Evolutionary conservation across 2,113 vertebrate genomes (phyloP), one percentile per base, ranked within the genome.

Genomic region (Otus sunia): DNA sequence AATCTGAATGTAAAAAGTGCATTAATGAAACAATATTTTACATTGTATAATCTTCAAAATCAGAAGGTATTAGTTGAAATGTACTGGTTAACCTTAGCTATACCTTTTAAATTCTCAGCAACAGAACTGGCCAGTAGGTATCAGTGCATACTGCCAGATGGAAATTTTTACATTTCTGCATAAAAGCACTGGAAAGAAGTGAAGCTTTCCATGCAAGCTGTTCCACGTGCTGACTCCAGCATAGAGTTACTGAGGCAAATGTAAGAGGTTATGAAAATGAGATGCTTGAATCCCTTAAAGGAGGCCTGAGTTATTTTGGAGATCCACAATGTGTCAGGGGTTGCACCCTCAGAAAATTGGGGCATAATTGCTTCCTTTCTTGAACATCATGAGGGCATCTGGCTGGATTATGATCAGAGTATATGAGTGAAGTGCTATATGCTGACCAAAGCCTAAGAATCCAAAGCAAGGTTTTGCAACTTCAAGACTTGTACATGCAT

Each of bases 201-300:
- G 15, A 66, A 76, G 17, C 79, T 90, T 74, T 86, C 71, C 27
- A 62, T 47, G 45, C 66, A 90, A 88, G 47, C 86, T 92, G 68
- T 84, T 97, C 52, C 72, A 86, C 72, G 41, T 66, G 23, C 63
- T 94, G 76, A 84, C 47, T 88, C 59, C 71, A 88, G 45, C 78
- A 63, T 3, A 37, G 55, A 92, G 36, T 77, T 83, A 83, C 45
- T 7, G 15, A 95, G n/a, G 32, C 0, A 0, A 76, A 73, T 50
- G 47, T 30, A 92, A 88, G 63, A 92, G 23, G 75, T 67, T 83
- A 73, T 77, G 72, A 90, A 93, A 96, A 93, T 63, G 14, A 90
- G 34, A 21, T 83, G 63, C 39, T 62, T 55, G n/a, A 86, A 91
- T 92, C 32, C 14, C 47, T 96, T 77, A 67, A 88, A 90, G 58